Conservation (phyloP, 2,113 vertebrate species). For the Festucalex cinctus region DNA sequence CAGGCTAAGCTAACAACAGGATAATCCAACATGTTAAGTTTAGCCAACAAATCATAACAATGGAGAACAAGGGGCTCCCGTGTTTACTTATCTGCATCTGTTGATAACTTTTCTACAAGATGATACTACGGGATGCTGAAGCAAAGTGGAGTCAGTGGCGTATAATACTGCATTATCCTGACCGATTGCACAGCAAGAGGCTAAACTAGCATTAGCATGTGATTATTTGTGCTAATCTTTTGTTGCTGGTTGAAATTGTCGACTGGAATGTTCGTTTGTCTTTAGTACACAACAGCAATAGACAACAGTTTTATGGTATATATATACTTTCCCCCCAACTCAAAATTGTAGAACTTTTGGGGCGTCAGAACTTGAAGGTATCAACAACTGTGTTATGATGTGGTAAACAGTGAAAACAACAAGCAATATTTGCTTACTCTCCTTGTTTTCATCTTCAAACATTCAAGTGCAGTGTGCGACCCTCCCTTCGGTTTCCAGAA, state of each 20-base stretch:
- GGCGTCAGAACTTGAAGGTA: not conserved
- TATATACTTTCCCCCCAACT: not conserved
- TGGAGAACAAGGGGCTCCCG: not conserved
- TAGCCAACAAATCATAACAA: not conserved
- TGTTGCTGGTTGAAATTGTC: not conserved
- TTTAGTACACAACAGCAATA: not conserved
- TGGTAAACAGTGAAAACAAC: not conserved
- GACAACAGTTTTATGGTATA: not conserved
- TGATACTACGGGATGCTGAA: not conserved
- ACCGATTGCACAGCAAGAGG: not conserved
- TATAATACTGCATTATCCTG: not conserved
- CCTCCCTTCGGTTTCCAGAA: constrained; percentile 46
- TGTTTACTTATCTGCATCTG: not conserved
- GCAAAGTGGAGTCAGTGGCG: no score
- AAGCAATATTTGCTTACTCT: constrained; percentile 22
- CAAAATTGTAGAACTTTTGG: not conserved
- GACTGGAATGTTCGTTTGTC: not conserved
- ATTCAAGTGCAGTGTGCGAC: constrained; percentile 6
- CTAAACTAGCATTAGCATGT: not conserved
- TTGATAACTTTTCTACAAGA: not conserved
- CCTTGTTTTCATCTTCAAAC: constrained; percentile 24
- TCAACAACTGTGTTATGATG: constrained; percentile 10
- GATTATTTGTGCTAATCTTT: not conserved
- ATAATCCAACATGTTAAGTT: not conserved
- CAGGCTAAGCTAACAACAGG: not conserved